Base-by-base conservation (phyloP, 2,888 invertebrate genomes). In the Drosophila prolongata region DNA sequence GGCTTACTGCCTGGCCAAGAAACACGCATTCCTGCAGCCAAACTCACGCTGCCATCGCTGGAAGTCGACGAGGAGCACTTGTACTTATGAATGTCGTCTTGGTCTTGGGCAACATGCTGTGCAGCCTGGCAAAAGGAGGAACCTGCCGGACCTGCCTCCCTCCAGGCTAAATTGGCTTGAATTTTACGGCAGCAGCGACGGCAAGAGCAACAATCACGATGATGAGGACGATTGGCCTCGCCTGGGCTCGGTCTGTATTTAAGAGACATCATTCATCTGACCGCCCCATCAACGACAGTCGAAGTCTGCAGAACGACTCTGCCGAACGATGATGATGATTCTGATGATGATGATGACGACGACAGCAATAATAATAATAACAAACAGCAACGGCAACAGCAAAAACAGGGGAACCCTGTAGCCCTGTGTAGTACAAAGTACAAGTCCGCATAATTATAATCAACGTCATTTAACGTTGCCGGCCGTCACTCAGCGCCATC, bases 361-460 rank as follows among this genome's bases (percentile, higher is more conserved):
- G 75, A 76, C 61, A 60, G 67, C 79, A 77, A 64, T 64, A 81
- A 79, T 76, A 80, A 73, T 72, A 79, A 83, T 83, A 79, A 79
- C 68, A 77, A 85, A 80, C 78, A 88, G 65, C 87, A 75, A 47
- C 5, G n/a, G 46, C 27, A 60, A 44, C 40, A 53, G 27, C 55
- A 69, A 50, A 58, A 61, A 40, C 76, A 50, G 76, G 69, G 75
- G 66, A 67, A 75, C 84, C 87, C 67, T 65, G 66, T 79, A 60
- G 75, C 73, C 78, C 74, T 72, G 65, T 64, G 76, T 68, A 70
- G 79, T 71, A 82, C 85, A 89, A 84, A 87, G 85, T 85, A 89
- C 88, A 89, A 84, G 87, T 87, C 89, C 89, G 87, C 90, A 89
- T 89, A 89, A 87, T 87, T 87, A 87, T 89, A 87, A 87, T 87